Percentiles rank a stretch among this genome's conserved stretches.
Conservation (phyloP, 1,140 invertebrate genomes). For the Drusus annulatus region DNA sequence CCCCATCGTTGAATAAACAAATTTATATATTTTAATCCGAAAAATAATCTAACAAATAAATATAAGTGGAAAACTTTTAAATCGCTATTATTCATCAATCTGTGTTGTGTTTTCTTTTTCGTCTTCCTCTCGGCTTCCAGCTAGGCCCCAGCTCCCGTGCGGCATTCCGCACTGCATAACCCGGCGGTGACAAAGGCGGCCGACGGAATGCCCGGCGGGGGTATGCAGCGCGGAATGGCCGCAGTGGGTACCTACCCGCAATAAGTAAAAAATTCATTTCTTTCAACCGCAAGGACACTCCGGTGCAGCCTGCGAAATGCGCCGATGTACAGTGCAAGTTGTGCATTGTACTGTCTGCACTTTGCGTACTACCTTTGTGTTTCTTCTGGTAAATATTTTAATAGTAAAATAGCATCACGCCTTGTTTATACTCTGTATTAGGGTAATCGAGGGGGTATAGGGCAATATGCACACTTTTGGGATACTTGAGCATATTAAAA, state of each 20-base stretch:
- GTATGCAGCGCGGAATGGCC: not conserved
- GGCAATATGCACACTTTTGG: too few relatives aligned
- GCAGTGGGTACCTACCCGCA: not conserved
- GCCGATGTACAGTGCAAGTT: not conserved
- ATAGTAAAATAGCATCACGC: too few relatives aligned
- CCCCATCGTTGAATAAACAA: too few relatives aligned
- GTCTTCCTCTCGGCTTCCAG: not conserved
- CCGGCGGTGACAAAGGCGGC: conserved; percentile 10
- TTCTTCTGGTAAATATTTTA: too few relatives aligned
- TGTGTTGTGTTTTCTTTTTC: not conserved
- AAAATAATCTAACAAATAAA: not conserved
- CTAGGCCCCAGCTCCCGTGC: not conserved
- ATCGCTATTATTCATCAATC: not conserved
- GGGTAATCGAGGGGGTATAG: too few relatives aligned
- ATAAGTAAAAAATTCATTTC: conserved; percentile 21
- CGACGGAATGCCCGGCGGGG: conserved; percentile 15
- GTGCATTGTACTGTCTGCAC: too few relatives aligned
- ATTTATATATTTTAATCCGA: not conserved
- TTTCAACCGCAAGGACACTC: not conserved
- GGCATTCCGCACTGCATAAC: conserved; percentile 11
- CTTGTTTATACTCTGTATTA: too few relatives aligned
- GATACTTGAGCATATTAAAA: too few relatives aligned
- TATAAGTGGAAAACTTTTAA: conserved; percentile 13
- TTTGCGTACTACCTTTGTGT: too few relatives aligned
- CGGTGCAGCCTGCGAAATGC: not conserved